These are phyloP conservation scores for Camponotus pennsylvanicus DNA, from an alignment of 1,140 invertebrate species.

Conservation along the genomic window DNA sequence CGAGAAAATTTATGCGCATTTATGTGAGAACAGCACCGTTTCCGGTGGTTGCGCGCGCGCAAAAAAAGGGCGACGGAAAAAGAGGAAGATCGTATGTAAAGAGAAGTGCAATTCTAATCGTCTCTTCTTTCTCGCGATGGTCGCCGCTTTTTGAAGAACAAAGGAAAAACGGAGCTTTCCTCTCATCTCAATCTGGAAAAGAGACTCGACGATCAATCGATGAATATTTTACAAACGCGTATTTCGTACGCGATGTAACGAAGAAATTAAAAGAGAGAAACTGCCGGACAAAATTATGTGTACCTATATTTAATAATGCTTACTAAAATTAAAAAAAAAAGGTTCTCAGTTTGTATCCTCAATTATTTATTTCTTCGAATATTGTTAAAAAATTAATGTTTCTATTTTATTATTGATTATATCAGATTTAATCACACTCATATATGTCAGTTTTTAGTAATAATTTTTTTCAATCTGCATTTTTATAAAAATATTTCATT, in stretches of 20 bases:
- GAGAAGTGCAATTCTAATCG: conserved; percentile 56
- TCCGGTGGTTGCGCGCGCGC: conserved; percentile 38
- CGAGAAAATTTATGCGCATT: conserved; percentile 58
- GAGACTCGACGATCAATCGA: conserved; percentile 42
- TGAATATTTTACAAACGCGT: background rate
- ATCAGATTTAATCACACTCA: too few relatives aligned
- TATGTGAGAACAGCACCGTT: conserved; percentile 58
- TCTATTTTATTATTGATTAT: too few relatives aligned
- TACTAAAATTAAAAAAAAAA: too few relatives aligned
- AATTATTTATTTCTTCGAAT: too few relatives aligned
- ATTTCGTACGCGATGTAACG: background rate
- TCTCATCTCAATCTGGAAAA: background rate
- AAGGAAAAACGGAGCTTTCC: conserved; percentile 28
- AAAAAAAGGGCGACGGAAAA: conserved; percentile 1
- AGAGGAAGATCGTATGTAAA: conserved; percentile 20
- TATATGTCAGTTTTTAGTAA: too few relatives aligned
- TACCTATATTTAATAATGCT: too few relatives aligned
- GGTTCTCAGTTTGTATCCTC: too few relatives aligned
- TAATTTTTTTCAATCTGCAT: too few relatives aligned
- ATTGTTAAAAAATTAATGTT: too few relatives aligned
- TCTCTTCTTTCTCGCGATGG: conserved; percentile 35
- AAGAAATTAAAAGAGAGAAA: background rate
- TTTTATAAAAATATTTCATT: too few relatives aligned
- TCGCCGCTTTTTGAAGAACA: conserved; percentile 44
- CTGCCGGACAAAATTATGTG: too few relatives aligned